Percentiles rank a stretch among this genome's conserved stretches.
Evolutionary conservation across 2,797 vertebrate genomes (phyloP).

Genomic region (Phoxinus dragarum): DNA sequence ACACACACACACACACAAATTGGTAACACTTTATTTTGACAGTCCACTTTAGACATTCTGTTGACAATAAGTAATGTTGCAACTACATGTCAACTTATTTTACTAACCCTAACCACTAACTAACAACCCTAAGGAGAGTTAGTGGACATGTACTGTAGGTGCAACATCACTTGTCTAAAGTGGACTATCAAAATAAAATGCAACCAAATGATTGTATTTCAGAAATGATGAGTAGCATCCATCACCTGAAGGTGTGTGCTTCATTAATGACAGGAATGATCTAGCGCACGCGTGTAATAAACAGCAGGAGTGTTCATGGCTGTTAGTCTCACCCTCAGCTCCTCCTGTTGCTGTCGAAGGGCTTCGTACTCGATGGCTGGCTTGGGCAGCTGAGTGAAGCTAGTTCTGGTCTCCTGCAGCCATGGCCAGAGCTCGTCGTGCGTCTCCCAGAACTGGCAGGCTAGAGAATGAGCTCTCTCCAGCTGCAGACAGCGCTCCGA

Average conservation of each 20-base stretch:
- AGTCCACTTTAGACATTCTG: neutral
- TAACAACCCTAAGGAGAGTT: neutral
- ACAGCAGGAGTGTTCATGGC: too few relatives aligned
- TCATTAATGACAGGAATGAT: neutral
- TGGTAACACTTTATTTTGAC: neutral
- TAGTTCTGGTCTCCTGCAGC: conserved; percentile 87
- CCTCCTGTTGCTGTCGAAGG: conserved; percentile 93
- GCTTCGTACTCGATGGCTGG: conserved; percentile 94
- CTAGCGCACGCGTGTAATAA: neutral
- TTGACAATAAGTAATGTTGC: neutral
- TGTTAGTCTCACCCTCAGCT: conserved; percentile 87
- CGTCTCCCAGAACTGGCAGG: conserved; percentile 97
- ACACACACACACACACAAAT: too few relatives aligned
- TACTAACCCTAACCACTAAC: neutral
- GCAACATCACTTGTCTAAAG: neutral
- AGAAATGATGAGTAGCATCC: neutral
- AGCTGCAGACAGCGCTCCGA: conserved; percentile 93
- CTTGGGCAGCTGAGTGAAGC: conserved; percentile 85
- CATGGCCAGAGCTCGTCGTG: conserved; percentile 97
- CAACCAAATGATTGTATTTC: neutral
- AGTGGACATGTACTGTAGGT: neutral
- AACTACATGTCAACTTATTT: neutral
- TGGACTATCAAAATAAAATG: neutral
- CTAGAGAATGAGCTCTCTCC: conserved; percentile 92
- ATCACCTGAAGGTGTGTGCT: neutral